Conservation (phyloP, 2,797 vertebrate species). For the Menidia menidia region DNA sequence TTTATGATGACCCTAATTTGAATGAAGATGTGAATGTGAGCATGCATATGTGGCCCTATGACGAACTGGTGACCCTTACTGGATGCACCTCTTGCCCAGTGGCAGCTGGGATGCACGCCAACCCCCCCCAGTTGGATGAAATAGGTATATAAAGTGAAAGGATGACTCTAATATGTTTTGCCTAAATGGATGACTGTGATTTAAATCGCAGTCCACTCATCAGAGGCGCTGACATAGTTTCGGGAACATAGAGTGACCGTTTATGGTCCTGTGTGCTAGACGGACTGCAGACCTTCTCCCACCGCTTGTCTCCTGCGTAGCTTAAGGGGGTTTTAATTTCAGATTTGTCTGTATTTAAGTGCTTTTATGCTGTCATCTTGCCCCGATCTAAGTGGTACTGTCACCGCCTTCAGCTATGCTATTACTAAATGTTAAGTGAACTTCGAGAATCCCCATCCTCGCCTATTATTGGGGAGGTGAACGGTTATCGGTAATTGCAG, state of each 20-base stretch:
- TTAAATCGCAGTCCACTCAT: slow-evolving; percentile 27
- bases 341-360: slow-evolving; percentile 67
- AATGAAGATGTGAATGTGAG: too few species aligned
- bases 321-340: slow-evolving; percentile 68
- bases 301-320: slow-evolving; percentile 48
- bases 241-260: slow-evolving; percentile 49
- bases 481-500: slow-evolving; percentile 73
- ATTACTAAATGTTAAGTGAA: slow-evolving; percentile 50
- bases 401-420: slow-evolving; percentile 63
- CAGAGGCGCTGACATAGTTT: slow-evolving; percentile 32
- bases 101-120: too few species aligned
- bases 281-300: slow-evolving; percentile 41
- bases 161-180: slow-evolving; percentile 51
- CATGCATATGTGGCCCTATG: too few species aligned
- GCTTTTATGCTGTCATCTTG: slow-evolving; percentile 62
- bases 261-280: slow-evolving; percentile 21
- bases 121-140: too few species aligned
- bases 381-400: slow-evolving; percentile 62
- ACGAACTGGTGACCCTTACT: too few species aligned
- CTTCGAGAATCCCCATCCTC: slow-evolving; percentile 44
- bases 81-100: too few species aligned
- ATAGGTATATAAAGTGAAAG: too few species aligned
- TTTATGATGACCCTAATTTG: too few species aligned
- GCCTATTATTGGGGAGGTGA: slow-evolving; percentile 58
- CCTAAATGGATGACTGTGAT: slow-evolving; percentile 40